A percentile compares a stretch with the other conserved stretches of the same genome.
phyloP scores from a whole-genome alignment of 1,140 invertebrate species.

The Nymphalis io region DNA sequence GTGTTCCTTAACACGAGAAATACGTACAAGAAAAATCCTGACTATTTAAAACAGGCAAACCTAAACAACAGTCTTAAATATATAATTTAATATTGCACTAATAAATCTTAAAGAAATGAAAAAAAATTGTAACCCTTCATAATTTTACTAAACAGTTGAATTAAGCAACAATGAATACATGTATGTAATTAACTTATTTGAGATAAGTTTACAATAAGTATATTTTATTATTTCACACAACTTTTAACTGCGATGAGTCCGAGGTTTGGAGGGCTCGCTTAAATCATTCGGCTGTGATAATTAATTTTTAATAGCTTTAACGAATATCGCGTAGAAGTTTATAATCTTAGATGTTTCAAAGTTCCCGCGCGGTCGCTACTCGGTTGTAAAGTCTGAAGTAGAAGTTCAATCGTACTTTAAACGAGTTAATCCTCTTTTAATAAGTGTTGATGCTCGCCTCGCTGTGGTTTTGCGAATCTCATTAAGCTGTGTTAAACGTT shows the following conservation, averaged over 20 bases:
- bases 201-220: not conserved
- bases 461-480: conserved; percentile 56
- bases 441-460: conserved; percentile 71
- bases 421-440: conserved; percentile 76
- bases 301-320: conserved; percentile 36
- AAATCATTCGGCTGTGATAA: conserved; percentile 18
- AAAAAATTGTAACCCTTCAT: not conserved
- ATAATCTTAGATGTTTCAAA: conserved; percentile 40
- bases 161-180: too few relatives aligned
- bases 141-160: too few relatives aligned
- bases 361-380: conserved; percentile 46
- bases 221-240: not conserved
- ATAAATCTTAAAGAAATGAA: conserved; percentile 5
- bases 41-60: conserved; percentile 18
- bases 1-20: conserved; percentile 54
- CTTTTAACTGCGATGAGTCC: not conserved
- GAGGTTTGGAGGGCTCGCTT: not conserved
- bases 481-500: conserved; percentile 57
- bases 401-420: conserved; percentile 75
- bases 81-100: too few relatives aligned
- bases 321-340: conserved; percentile 24
- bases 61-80: conserved; percentile 1
- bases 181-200: too few relatives aligned
- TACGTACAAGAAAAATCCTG: conserved; percentile 28
- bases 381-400: conserved; percentile 44